Base-by-base conservation (phyloP, 2,888 invertebrate species). In the Melanostoma mellinum region DNA sequence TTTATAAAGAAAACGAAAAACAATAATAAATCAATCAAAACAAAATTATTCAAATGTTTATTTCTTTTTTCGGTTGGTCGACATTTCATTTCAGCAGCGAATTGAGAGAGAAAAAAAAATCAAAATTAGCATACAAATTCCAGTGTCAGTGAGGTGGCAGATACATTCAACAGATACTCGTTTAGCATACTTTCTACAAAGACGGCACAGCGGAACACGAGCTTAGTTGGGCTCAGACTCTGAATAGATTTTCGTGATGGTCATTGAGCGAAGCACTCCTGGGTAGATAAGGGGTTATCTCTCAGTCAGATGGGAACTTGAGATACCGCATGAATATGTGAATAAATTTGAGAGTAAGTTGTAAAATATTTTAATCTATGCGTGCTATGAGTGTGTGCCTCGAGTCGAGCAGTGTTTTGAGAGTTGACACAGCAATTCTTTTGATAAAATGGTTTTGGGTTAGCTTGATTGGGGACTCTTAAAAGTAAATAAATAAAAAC, bases 261-360 rank as follows among this genome's bases (percentile, higher is more conserved):
- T 63, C 46, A 48, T 36, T 63, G 38, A 63, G 30, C 50, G 20
- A 32, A 36, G 68, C 68, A 63, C 50, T 77, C 38, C 56, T 46
- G 56, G 20, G 32, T 9, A 69, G 82, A 82, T 82, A 82, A 78
- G 82, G 6, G 73, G 73, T 48, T 77, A 69, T 73, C 63, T 56
- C 2, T 36, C 61, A 69, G 69, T 82, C 78, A 73, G 68, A 77
- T 82, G 56, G 73, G 55, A 48, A 48, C 53, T 20, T 3, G 5
- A 48, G 72, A 73, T 82, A 72, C 9, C 50, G 35, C 32, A 20
- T 50, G 60, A 60, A 60, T 46, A 56, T 20, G 20, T 56, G 50
- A 52, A 46, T 58, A 63, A 73, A n/a, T 53, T 55, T 48, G 48
- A 46, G 58, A 6, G 36, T 2, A 6, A 20, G 9, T n/a, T 30